Percentiles rank a stretch among this genome's conserved stretches.
phyloP scores from a whole-genome alignment of 2,888 invertebrate species.

The Lasioglossum zephyrum region DNA sequence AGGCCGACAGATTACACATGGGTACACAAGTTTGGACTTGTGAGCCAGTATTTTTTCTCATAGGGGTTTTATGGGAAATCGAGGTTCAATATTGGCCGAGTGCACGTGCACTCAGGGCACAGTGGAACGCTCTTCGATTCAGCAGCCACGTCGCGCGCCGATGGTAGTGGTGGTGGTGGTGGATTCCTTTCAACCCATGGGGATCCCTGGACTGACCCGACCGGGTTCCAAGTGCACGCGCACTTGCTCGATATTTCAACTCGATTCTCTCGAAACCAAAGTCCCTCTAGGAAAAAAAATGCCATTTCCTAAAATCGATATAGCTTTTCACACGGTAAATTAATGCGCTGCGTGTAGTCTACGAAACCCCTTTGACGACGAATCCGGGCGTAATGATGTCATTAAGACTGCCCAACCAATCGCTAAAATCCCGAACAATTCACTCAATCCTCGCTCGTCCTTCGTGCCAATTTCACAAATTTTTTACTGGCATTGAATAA shows the following conservation, averaged over 20 bases:
- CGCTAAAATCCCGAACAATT: not conserved
- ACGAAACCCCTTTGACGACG: not conserved
- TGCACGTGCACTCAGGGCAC: constrained; percentile 9
- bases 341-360: not conserved
- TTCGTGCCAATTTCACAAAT: not conserved
- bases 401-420: not conserved
- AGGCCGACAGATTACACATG: not conserved
- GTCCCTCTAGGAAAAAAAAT: not conserved
- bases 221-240: not conserved
- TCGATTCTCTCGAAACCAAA: not conserved
- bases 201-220: not conserved
- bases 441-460: not conserved
- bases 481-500: not conserved
- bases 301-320: not conserved
- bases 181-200: constrained; percentile 12
- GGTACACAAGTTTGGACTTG: not conserved
- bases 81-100: constrained; percentile 2
- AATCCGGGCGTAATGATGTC: not conserved
- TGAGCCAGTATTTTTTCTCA: not conserved
- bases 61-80: not conserved
- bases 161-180: not conserved
- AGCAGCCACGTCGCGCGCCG: not conserved
- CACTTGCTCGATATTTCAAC: constrained; percentile 7
- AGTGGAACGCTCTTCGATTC: constrained; percentile 8
- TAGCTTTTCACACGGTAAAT: not conserved